Percentiles rank a stretch among this genome's conserved stretches.
Conservation (phyloP, 2,888 invertebrate genomes). For the Anoplius nigerrimus region DNA sequence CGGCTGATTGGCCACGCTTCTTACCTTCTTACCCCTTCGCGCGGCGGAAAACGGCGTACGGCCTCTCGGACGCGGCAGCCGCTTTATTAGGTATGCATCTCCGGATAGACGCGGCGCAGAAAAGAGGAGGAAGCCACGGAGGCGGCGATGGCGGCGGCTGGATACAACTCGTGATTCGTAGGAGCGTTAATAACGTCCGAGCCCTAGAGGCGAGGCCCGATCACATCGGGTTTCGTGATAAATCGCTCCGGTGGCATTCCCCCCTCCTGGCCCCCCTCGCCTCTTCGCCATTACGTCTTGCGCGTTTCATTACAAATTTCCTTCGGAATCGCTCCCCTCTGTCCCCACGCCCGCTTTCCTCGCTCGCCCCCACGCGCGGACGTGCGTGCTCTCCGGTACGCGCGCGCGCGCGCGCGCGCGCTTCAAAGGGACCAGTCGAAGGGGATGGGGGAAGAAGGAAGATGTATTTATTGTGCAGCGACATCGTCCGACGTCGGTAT, state of each 20-base stretch:
- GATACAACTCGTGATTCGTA: conserved; percentile 67
- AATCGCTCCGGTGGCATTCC: conserved; percentile 69
- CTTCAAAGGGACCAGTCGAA: conserved; percentile 20
- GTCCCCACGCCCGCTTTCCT: too few relatives aligned
- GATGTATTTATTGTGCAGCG: conserved; percentile 11
- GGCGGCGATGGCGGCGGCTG: conserved; percentile 34
- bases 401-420: neutral
- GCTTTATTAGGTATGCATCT: conserved; percentile 72
- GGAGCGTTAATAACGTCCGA: conserved; percentile 71
- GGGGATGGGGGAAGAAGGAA: conserved; percentile 21
- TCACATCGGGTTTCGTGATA: conserved; percentile 71
- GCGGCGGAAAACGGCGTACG: conserved; percentile 52
- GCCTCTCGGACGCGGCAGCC: conserved; percentile 45
- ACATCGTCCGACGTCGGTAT: conserved; percentile 1
- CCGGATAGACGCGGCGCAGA: conserved; percentile 46
- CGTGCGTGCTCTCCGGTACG: conserved; percentile 4
- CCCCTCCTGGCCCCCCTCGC: conserved; percentile 55
- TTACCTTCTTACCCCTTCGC: conserved; percentile 41
- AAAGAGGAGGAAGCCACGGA: conserved; percentile 36
- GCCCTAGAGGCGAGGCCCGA: conserved; percentile 69
- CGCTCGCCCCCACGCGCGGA: conserved; percentile 17
- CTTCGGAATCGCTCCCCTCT: conserved; percentile 59
- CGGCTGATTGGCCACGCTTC: conserved; percentile 34
- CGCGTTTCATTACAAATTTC: conserved; percentile 69
- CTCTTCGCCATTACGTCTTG: conserved; percentile 64